Percentiles rank a stretch among this genome's conserved stretches.
phyloP scores from a whole-genome alignment of 2,113 vertebrate species.

The Rissa tridactyla region DNA sequence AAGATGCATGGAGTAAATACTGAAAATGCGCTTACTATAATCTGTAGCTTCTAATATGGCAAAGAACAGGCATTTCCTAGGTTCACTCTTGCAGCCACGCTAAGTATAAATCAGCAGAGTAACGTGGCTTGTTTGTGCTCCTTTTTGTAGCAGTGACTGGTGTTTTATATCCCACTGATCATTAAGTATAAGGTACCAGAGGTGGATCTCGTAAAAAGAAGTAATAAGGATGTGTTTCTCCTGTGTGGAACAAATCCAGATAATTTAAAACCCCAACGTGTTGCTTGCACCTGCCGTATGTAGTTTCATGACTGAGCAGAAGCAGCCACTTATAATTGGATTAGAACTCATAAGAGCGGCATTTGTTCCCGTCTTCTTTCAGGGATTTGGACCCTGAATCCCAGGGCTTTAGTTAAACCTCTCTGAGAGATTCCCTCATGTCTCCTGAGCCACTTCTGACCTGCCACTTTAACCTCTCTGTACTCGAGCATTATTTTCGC shows the following conservation, averaged over 20 bases:
- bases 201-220: background rate
- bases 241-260: background rate
- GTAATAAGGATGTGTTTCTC: background rate
- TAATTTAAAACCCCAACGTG: background rate
- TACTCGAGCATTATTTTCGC: background rate
- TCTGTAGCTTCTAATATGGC: background rate
- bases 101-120: background rate
- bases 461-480: background rate
- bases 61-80: background rate
- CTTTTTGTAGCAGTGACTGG: background rate
- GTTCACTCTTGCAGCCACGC: background rate
- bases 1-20: background rate
- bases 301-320: background rate
- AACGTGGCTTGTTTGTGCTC: background rate
- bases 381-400: background rate
- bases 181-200: background rate
- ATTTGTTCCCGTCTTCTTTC: background rate
- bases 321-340: background rate
- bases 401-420: slow-evolving; percentile 6
- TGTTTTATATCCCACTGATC: background rate
- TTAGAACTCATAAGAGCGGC: background rate
- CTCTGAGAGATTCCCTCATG: background rate
- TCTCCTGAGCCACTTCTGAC: background rate
- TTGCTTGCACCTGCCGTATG: background rate
- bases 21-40: background rate